Base-by-base conservation (phyloP, 1,140 invertebrate genomes). In the Lasaia peninsularis region DNA sequence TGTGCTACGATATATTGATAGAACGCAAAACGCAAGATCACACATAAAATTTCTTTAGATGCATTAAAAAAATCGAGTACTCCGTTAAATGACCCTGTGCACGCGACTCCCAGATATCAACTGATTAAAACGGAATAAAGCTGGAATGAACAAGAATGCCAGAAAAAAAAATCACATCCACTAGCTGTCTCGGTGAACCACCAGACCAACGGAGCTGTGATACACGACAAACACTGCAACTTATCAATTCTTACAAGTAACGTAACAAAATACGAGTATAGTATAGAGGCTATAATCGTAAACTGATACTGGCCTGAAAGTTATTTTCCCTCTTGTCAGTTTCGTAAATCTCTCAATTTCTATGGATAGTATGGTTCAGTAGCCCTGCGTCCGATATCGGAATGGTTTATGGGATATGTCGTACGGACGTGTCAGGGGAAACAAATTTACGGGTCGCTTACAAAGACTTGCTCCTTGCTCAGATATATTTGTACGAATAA, bases 361-460 rank as follows among this genome's bases (percentile, higher is more conserved):
- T 68, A 63, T 63, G 58, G 62, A 67, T 62, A 57, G 57, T 58
- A 62, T 64, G 66, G 70, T 60, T 69, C 61, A 67, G 57, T 54
- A 52, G 56, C 62, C 63, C 71, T 69, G 71, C 72, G 67, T 71
- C 69, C 72, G 75, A 80, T 80, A 78, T 73, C 71, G 56, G 69
- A 66, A 71, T 79, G 69, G 69, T 82, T 82, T 82, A 80, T 78
- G 65, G 73, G 66, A 69, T 65, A 67, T 73, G 74, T 63, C 68
- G 52, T 62, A 61, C 64, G 69, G 65, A 78, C 79, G 75, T 82
- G 79, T 66, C 58, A 35, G 59, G 72, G 59, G 55, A 69, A 62
- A 64, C 53, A 56, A 69, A 69, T 78, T n/a, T 55, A 54, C 49
- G 35, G 52, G 55, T 44, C 40, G 40, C 40, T 18, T 44, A 8